phyloP scores from a whole-genome alignment of 2,888 invertebrate species.

The Pogonocherus hispidulus region DNA sequence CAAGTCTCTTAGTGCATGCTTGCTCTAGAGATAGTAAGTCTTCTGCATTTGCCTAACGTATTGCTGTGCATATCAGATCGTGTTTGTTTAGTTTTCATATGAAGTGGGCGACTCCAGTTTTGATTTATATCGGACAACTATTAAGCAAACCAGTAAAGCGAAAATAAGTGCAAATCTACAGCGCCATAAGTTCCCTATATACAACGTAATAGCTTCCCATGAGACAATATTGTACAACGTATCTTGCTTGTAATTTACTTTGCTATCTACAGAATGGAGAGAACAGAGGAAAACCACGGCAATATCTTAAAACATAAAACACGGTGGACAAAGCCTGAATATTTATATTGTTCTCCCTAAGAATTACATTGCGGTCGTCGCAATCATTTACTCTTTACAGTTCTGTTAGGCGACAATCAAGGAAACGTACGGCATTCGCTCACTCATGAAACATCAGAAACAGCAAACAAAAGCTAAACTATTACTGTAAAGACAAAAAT shows the following conservation, averaged over 20 bases:
- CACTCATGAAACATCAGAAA: background rate
- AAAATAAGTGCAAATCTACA: conserved; percentile 22
- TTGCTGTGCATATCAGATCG: background rate
- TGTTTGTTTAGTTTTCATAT: background rate
- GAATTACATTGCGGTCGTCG: background rate
- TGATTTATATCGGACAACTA: conserved; percentile 24
- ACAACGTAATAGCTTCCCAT: conserved; percentile 27
- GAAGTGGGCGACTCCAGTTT: conserved; percentile 1
- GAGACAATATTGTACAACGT: conserved; percentile 33
- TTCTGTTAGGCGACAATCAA: background rate
- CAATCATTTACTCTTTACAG: background rate
- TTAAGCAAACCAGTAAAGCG: conserved; percentile 21
- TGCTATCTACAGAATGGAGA: conserved; percentile 17
- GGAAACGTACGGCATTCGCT: background rate
- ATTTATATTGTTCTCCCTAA: background rate
- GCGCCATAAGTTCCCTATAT: conserved; percentile 7
- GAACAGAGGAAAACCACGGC: conserved; percentile 6
- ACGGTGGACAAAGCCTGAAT: background rate
- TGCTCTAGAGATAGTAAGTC: too few relatives aligned
- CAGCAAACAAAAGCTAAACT: background rate
- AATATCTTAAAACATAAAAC: conserved; percentile 19
- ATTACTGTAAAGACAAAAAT: too few relatives aligned
- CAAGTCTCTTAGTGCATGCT: too few relatives aligned
- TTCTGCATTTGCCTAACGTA: too few relatives aligned
- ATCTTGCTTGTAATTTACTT: conserved; percentile 29